These are phyloP conservation scores for Bombus vancouverensis DNA, from an alignment of 1,140 invertebrate genomes.

Conservation along the genomic window DNA sequence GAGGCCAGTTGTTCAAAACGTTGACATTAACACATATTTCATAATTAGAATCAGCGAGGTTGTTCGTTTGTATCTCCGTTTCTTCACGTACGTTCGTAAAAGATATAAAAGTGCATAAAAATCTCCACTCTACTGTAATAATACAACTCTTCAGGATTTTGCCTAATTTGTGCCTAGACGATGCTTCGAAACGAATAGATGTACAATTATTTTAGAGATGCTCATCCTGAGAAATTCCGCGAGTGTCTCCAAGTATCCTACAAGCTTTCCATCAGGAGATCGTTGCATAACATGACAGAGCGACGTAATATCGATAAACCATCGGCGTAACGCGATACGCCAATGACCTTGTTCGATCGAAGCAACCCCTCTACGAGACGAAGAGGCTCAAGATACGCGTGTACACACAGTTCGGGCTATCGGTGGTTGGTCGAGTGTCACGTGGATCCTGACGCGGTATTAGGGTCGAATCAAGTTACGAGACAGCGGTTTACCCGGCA, in stretches of 20 bases:
- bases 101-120: too few relatives aligned
- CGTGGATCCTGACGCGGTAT: constrained; percentile 42
- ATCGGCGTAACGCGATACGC: not conserved
- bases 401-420: not conserved
- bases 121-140: too few relatives aligned
- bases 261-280: not conserved
- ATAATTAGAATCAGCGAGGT: too few relatives aligned
- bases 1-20: too few relatives aligned
- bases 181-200: too few relatives aligned
- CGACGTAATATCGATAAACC: not conserved
- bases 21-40: too few relatives aligned
- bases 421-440: not conserved
- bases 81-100: too few relatives aligned
- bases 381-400: not conserved
- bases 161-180: too few relatives aligned
- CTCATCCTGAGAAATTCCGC: not conserved
- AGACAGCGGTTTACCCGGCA: constrained; percentile 62
- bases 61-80: too few relatives aligned
- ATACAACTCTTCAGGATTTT: too few relatives aligned
- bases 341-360: not conserved
- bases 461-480: constrained; percentile 70
- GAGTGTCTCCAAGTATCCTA: not conserved
- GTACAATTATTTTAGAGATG: too few relatives aligned
- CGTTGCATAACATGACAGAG: not conserved
- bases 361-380: not conserved